phyloP scores from a whole-genome alignment of 1,140 invertebrate genomes.

The Phortica variegata region DNA sequence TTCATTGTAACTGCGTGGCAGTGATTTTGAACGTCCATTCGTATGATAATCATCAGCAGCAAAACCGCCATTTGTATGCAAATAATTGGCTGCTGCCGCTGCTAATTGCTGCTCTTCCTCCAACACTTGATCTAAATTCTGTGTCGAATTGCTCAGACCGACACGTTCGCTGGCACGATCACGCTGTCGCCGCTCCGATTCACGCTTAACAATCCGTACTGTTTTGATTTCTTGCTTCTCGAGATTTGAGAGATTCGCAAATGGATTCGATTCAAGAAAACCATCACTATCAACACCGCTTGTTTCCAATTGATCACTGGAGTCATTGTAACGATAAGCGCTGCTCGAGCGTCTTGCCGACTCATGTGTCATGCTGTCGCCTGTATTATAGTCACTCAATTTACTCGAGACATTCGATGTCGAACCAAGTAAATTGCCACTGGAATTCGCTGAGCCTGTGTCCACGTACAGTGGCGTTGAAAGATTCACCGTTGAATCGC shows the following conservation, averaged over 20 bases:
- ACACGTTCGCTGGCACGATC: conserved; percentile 64
- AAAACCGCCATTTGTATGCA: conserved; percentile 13
- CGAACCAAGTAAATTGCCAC: conserved; percentile 7
- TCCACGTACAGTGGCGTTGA: conserved; percentile 61
- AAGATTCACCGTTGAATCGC: conserved; percentile 43
- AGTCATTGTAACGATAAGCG: conserved; percentile 39
- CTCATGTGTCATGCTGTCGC: conserved; percentile 11
- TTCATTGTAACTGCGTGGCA: conserved; percentile 47
- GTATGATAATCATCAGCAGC: conserved; percentile 34
- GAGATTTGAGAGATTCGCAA: conserved; percentile 73
- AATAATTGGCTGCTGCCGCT: conserved; percentile 28
- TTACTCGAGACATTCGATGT: conserved; percentile 25
- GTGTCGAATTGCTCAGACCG: conserved; percentile 44
- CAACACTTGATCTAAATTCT: conserved; percentile 61
- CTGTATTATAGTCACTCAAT: conserved; percentile 37
- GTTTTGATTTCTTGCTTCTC: conserved; percentile 89
- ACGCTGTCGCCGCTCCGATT: conserved; percentile 79
- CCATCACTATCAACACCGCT: conserved; percentile 59
- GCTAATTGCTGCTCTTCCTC: conserved; percentile 58
- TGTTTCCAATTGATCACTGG: conserved; percentile 45
- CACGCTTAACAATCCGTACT: conserved; percentile 88
- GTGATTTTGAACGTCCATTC: conserved; percentile 46
- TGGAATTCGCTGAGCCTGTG: conserved; percentile 42
- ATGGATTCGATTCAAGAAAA: conserved; percentile 58
- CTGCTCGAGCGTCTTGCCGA: conserved; percentile 1